phyloP scores from a whole-genome alignment of 2,797 vertebrate genomes.

The Loris lydekkerianus region DNA sequence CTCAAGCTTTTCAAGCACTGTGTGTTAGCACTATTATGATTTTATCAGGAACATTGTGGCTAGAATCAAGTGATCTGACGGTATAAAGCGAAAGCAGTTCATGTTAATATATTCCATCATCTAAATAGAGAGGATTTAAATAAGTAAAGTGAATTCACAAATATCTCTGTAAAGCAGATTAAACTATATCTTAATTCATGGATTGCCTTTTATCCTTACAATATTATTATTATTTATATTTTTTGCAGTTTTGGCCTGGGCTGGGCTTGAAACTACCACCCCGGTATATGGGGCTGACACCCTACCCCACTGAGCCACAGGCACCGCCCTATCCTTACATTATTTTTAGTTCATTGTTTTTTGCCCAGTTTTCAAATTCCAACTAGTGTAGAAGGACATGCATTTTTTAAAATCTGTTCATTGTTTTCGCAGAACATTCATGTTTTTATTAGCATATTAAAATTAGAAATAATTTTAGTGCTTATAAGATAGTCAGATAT shows the following conservation, averaged over 20 bases:
- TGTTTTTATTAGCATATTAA: background rate
- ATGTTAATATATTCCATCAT: background rate
- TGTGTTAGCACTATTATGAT: background rate
- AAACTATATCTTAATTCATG: background rate
- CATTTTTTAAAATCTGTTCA: background rate
- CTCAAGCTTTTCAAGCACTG: background rate
- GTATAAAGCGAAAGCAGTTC: background rate
- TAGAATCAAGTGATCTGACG: background rate
- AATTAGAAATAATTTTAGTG: background rate
- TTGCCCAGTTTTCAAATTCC: background rate
- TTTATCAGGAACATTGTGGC: background rate
- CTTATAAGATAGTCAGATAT: background rate
- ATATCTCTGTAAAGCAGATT: background rate
- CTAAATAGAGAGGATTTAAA: background rate
- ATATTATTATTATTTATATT: background rate
- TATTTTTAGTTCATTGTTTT: background rate
- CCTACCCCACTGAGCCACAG: too few species aligned
- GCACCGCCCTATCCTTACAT: background rate
- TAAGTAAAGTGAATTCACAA: constrained; percentile 1
- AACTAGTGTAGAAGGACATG: background rate
- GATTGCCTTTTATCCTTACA: background rate
- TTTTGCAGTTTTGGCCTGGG: background rate
- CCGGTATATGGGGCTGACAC: too few species aligned
- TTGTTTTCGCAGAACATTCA: background rate
- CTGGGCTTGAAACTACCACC: too few species aligned